Conservation (phyloP, 2,888 invertebrate genomes). For the Thecophora atra region DNA sequence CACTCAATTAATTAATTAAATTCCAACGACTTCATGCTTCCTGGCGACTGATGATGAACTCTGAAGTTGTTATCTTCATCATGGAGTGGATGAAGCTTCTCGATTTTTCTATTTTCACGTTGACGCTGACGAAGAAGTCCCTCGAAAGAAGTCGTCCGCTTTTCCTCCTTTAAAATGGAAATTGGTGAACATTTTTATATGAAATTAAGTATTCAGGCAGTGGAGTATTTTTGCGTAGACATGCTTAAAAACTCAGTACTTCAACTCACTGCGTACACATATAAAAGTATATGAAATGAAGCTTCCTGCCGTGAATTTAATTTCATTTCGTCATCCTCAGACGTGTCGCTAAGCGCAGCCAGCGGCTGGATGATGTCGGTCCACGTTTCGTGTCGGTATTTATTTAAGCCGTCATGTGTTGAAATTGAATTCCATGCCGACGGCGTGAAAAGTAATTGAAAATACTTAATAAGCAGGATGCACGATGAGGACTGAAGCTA, state of each 20-base stretch:
- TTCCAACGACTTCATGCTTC: neutral
- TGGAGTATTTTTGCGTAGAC: neutral
- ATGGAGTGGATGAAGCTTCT: too few relatives aligned
- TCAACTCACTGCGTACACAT: neutral
- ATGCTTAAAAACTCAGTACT: neutral
- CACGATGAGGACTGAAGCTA: neutral
- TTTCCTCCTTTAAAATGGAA: too few relatives aligned
- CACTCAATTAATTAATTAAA: constrained; percentile 3
- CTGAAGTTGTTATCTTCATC: neutral
- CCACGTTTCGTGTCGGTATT: constrained; percentile 15
- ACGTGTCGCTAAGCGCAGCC: neutral
- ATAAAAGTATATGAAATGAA: too few relatives aligned
- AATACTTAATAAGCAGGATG: neutral
- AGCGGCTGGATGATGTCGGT: neutral
- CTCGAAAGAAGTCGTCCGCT: too few relatives aligned
- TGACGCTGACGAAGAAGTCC: too few relatives aligned
- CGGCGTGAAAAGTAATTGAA: constrained; percentile 20
- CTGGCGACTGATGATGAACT: neutral
- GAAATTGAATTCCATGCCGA: constrained; percentile 24
- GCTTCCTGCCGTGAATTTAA: neutral
- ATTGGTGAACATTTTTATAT: too few relatives aligned
- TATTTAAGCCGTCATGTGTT: constrained; percentile 14
- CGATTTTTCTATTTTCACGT: too few relatives aligned
- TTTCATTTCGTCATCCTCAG: neutral
- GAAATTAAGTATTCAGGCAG: constrained; percentile 12